Base-by-base conservation (phyloP, 2,888 invertebrate genomes). In the Trachelus stipa region DNA sequence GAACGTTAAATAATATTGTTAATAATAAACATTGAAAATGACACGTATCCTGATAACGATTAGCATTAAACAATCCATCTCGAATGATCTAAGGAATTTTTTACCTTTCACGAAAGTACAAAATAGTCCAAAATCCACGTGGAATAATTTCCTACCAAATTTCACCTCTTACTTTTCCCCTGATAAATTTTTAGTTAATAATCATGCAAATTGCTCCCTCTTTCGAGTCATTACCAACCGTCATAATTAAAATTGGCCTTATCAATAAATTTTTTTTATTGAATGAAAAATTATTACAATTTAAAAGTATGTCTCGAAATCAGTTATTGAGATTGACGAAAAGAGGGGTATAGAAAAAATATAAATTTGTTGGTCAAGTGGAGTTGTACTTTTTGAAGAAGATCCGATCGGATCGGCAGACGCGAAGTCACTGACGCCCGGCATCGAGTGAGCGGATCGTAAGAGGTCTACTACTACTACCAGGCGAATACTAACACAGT, bases 351-450 rank as follows among this genome's bases (percentile, higher is more conserved):
- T 56, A 23, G 23, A 23, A 40, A 40, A 56, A 56, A 56, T 56
- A 56, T 6, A 56, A 56, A 56, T 56, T 56, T 56, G 9, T 56
- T 56, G 23, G 23, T 2, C 56, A 23, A 56, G 56, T 56, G 23
- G 23, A 23, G 56, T 81, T 81, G 77, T 81, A 84, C 81, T 82
- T 83, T 79, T 81, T 76, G 81, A 78, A 81, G 83, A 84, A 80
- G 90, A 89, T 89, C 89, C 88, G 88, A 86, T 87, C 90, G 88
- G 86, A 88, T 85, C 90, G 90, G 88, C 88, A 88, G 89, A 90
- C 90, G 89, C 90, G 89, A 89, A 90, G 90, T 90, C 89, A 90
- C 90, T 90, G 90, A 90, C 90, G 90, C 90, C 86, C 87, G 87
- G 87, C 86, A 87, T 86, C 87, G 85, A 87, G 88, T 85, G 89